Evolutionary conservation across 2,888 invertebrate genomes (phyloP).

Genomic region (Thalpophila matura): DNA sequence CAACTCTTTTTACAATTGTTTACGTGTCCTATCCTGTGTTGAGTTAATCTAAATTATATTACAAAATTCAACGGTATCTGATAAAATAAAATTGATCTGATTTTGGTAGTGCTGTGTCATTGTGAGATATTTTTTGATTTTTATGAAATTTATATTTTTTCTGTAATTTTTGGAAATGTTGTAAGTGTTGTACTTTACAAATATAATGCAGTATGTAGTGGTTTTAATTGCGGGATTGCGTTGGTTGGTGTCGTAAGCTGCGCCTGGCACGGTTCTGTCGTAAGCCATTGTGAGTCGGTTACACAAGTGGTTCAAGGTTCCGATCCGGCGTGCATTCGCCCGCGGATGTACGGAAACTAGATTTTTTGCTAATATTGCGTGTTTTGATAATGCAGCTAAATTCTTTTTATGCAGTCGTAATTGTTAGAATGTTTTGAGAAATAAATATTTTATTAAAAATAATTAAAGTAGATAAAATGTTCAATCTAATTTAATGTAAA

Average conservation of each 20-base stretch:
- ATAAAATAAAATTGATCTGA: slow-evolving; percentile 32
- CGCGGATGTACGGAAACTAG: slow-evolving; percentile 88
- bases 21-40: slow-evolving; percentile 61
- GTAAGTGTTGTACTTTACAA: slow-evolving; percentile 51
- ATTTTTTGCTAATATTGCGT: slow-evolving; percentile 63
- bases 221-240: slow-evolving; percentile 79
- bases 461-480: neutral
- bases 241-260: slow-evolving; percentile 81
- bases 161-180: slow-evolving; percentile 37
- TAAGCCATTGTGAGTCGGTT: slow-evolving; percentile 87
- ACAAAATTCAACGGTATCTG: slow-evolving; percentile 44
- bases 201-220: slow-evolving; percentile 56
- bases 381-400: slow-evolving; percentile 54
- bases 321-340: slow-evolving; percentile 85
- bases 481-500: neutral
- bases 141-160: neutral
- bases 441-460: neutral
- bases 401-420: slow-evolving; percentile 11
- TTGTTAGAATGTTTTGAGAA: neutral
- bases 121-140: neutral
- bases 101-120: slow-evolving; percentile 22
- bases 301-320: slow-evolving; percentile 90
- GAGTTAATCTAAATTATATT: slow-evolving; percentile 56
- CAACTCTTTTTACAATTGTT: slow-evolving; percentile 61
- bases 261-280: slow-evolving; percentile 86